Percentiles rank a stretch among this genome's conserved stretches.
phyloP scores from a whole-genome alignment of 1,140 invertebrate genomes.

The Drosophila paulistorum region DNA sequence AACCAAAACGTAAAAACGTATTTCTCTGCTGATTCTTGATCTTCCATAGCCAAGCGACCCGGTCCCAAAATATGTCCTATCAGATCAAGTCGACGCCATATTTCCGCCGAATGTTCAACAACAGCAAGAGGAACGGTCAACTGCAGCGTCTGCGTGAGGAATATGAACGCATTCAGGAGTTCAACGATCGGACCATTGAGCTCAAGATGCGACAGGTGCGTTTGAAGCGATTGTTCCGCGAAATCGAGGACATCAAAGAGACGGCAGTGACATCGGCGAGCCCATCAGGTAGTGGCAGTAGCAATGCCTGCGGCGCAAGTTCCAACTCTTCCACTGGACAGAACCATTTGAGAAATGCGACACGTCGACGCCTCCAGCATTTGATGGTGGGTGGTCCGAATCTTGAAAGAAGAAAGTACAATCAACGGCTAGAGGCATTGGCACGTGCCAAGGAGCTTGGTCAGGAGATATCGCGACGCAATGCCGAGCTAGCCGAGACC shows the following conservation, averaged over 20 bases:
- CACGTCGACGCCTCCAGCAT: neutral
- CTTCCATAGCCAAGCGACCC: neutral
- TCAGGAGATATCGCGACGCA: slow-evolving; percentile 63
- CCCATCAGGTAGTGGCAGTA: neutral
- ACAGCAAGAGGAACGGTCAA: slow-evolving; percentile 70
- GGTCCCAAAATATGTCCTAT: slow-evolving; percentile 52
- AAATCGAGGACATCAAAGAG: slow-evolving; percentile 75
- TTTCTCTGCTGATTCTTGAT: neutral
- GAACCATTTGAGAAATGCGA: neutral
- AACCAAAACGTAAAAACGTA: neutral
- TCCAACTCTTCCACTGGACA: neutral
- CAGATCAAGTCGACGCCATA: slow-evolving; percentile 76
- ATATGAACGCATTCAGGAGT: slow-evolving; percentile 74
- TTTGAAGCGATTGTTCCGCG: slow-evolving; percentile 67
- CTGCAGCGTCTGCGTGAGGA: slow-evolving; percentile 69
- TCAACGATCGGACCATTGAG: slow-evolving; percentile 76
- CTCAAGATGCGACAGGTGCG: slow-evolving; percentile 77
- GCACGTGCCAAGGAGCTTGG: slow-evolving; percentile 61
- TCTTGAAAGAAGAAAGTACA: slow-evolving; percentile 34
- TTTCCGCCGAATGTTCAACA: slow-evolving; percentile 68
- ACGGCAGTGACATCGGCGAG: neutral
- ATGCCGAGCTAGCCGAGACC: slow-evolving; percentile 46
- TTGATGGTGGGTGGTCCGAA: neutral
- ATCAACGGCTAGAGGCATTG: slow-evolving; percentile 50
- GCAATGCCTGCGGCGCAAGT: neutral